Evolutionary conservation across 2,797 vertebrate genomes (phyloP).

Genomic region (Poecile montanus): DNA sequence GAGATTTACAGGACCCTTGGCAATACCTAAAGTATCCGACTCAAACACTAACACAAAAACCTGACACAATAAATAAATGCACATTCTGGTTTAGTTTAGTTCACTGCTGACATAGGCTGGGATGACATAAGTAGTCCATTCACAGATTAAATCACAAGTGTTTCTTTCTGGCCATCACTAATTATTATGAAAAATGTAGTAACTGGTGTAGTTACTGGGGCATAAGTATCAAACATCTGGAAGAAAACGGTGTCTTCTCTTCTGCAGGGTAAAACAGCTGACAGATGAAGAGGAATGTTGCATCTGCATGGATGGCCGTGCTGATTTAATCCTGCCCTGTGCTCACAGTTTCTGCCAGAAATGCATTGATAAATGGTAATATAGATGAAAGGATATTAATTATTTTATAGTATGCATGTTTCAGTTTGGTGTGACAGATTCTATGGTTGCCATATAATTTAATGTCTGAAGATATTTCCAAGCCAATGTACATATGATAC

Average conservation of each 20-base stretch:
- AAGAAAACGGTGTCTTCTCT: slow-evolving; percentile 15
- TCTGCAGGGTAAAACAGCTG: slow-evolving; percentile 91
- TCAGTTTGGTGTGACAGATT: not conserved
- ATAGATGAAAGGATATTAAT: not conserved
- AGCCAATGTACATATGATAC: not conserved
- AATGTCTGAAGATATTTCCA: not conserved
- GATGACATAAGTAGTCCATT: not conserved
- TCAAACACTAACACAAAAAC: not conserved
- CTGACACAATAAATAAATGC: not conserved
- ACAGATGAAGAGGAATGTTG: slow-evolving; percentile 98
- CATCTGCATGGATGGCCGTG: slow-evolving; percentile 97
- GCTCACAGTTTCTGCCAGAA: slow-evolving; percentile 99
- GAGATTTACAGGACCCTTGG: not conserved
- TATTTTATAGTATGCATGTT: not conserved
- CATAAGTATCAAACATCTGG: not conserved
- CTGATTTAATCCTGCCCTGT: slow-evolving; percentile 94
- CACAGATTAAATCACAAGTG: not conserved
- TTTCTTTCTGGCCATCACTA: not conserved
- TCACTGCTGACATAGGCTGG: not conserved
- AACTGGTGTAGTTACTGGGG: not conserved
- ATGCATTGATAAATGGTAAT: slow-evolving; percentile 97
- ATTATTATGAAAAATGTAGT: not conserved
- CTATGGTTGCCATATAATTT: not conserved
- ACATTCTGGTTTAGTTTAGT: not conserved
- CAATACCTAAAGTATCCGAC: not conserved